These are phyloP conservation scores for Zele albiditarsus DNA, from an alignment of 2,888 invertebrate genomes.

Conservation along the genomic window DNA sequence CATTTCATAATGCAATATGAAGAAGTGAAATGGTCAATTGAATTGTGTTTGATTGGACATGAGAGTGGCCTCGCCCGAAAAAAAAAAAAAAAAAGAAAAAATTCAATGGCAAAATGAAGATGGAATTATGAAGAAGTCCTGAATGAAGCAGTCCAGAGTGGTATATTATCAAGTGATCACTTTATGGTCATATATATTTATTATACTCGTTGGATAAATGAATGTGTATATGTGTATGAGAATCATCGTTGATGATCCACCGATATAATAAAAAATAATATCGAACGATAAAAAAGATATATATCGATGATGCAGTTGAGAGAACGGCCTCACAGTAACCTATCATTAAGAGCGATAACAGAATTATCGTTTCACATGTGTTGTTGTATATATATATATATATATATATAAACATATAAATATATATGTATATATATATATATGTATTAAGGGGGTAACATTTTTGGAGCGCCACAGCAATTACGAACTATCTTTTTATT, in stretches of 20 bases:
- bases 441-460: conserved; percentile 20
- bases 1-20: not conserved
- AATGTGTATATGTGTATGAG: not conserved
- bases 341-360: conserved; percentile 54
- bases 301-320: conserved; percentile 32
- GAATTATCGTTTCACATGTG: conserved; percentile 44
- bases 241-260: conserved; percentile 9
- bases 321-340: conserved; percentile 37
- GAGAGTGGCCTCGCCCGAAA: not conserved
- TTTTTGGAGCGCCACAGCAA: conserved; percentile 39
- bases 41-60: not conserved
- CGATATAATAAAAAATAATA: conserved; percentile 27
- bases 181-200: conserved; percentile 3
- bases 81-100: conserved; percentile 17
- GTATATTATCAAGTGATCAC: not conserved
- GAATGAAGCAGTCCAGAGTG: not conserved
- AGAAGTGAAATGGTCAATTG: not conserved
- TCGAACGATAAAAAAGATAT: conserved; percentile 34
- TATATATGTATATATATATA: not conserved
- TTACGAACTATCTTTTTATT: conserved; percentile 29
- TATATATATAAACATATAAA: not conserved
- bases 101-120: not conserved
- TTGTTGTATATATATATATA: not conserved
- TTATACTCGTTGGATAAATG: not conserved
- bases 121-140: not conserved